Conservation (phyloP, 92 coral and sea anemone species). For the Meandrina meandrites region DNA sequence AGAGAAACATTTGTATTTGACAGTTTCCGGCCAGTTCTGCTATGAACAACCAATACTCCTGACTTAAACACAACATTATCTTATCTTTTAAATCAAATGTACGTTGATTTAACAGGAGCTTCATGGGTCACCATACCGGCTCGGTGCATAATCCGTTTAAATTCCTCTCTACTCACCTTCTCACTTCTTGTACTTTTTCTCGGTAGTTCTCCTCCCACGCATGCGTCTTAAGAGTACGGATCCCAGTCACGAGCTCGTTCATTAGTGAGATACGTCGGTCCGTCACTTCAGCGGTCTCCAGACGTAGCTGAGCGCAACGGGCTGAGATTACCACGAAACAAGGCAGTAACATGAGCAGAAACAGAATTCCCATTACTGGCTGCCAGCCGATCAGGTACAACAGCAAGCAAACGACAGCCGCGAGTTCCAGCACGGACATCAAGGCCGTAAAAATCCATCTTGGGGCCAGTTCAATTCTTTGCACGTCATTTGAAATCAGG, state of each 20-base stretch:
- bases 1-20: no score
- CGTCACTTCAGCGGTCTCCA: constrained; percentile 4
- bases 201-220: constrained; percentile 27
- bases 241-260: constrained; percentile 31
- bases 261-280: constrained; percentile 20
- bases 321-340: neutral
- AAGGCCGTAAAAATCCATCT: neutral
- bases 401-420: neutral
- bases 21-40: no score
- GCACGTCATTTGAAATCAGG: constrained; percentile 28
- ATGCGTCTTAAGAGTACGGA: constrained; percentile 32
- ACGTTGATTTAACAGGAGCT: no score
- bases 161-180: constrained; percentile 10
- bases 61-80: no score
- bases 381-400: constrained; percentile 23
- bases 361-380: constrained; percentile 3
- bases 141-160: neutral
- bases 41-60: no score
- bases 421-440: neutral
- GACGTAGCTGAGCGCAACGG: neutral
- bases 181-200: neutral
- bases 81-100: no score
- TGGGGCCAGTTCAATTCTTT: constrained; percentile 15
- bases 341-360: neutral
- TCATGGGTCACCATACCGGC: neutral